phyloP scores from a whole-genome alignment of 2,113 vertebrate genomes.

The Salvator merianae region DNA sequence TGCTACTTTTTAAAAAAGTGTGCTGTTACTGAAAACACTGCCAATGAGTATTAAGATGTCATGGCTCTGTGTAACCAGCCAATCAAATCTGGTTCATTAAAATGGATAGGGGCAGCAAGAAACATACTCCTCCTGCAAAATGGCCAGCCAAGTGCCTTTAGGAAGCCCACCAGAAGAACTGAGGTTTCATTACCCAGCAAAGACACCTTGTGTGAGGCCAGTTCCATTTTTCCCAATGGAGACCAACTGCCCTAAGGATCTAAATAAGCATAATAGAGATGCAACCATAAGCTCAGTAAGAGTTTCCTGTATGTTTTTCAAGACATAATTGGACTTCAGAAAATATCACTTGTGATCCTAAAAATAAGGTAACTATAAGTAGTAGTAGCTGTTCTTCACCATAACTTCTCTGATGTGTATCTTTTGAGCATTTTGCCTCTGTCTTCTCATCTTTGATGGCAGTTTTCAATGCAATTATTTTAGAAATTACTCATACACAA shows the following conservation, averaged over 20 bases:
- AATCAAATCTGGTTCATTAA: background rate
- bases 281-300: no score
- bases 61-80: background rate
- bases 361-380: background rate
- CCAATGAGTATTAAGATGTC: background rate
- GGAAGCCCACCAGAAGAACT: no score
- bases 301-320: no score
- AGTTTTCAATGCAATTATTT: background rate
- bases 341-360: background rate
- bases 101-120: background rate
- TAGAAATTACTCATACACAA: background rate
- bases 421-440: background rate
- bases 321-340: background rate
- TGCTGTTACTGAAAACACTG: background rate
- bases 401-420: background rate
- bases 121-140: background rate
- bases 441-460: background rate
- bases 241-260: no score
- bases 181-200: no score
- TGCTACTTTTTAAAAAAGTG: background rate
- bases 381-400: background rate
- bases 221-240: no score
- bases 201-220: no score
- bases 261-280: no score
- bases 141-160: no score